Base-by-base conservation (phyloP, 2,797 vertebrate species). In the Phyllotis vaccarum region DNA sequence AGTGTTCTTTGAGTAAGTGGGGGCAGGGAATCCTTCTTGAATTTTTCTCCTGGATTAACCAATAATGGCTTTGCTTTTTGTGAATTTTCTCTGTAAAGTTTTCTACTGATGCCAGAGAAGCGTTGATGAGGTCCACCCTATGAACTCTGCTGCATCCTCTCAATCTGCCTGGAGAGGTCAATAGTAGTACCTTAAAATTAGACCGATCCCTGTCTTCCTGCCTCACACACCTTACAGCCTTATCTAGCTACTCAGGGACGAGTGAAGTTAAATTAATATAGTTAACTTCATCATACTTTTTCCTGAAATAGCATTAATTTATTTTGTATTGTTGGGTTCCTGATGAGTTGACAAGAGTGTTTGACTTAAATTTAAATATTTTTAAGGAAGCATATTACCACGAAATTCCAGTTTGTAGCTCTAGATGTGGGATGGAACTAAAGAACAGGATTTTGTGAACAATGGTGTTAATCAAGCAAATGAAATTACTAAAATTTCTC, bases 281-380 rank as follows among this genome's bases (percentile, higher is more conserved):
- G 14, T 14, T 72, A 60, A 14, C 5, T 1, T 79, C 24, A 60
- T 43, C 13, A 14, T 58, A n/a, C n/a, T 54, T 5, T 4, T 79
- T 85, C 78, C 40, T 80, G 34, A 11, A 94, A 88, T 85, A 56
- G 93, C 3, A 29, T 29, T 27, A 52, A n/a, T 31, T 80, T 74
- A 70, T 62, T 56, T 76, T 56, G 11, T 64, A 24, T 43, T 9
- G 60, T 72, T 22, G 34, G 5, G 72, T 90, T 29, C 87, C 56
- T 75, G 64, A 89, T n/a, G 19, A 88, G 29, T 94, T 83, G 74
- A 85, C 94, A 68, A 58, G 40, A 49, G 14, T 60, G 62, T 75
- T 40, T 85, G 49, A 5, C 0, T 66, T 86, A 66, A 60, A 13
- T 4, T 58, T 56, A 22, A 90, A 27, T 82, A 82, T 72, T 86